Base-by-base conservation (phyloP, 1,140 invertebrate genomes). In the Hyposmocoma kahamanoa region DNA sequence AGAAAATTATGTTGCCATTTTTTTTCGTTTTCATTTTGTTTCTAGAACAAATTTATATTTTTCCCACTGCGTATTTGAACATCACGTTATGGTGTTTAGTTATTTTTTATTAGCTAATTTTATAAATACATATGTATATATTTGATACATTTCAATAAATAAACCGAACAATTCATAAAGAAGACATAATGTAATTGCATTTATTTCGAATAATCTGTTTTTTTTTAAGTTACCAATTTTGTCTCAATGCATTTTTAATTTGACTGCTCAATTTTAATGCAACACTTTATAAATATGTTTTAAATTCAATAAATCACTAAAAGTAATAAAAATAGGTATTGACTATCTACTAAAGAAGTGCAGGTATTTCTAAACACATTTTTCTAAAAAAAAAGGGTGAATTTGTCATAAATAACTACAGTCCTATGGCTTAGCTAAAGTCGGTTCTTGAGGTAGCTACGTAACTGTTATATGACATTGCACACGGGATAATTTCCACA, bases 21-120 rank as follows among this genome's bases (percentile, higher is more conserved):
- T 38, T 30, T 49, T 9, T 36, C 18, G 3, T 15, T 36, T 36
- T 36, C 8, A 15, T 36, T 30, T 42, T 32, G 10, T 20, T 42
- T 50, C 28, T 50, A 50, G 49, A 50, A 50, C 42, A 50, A 44
- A 50, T 50, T 44, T 50, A 36, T 39, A 44, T 50, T 50, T 44
- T 36, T 10, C 2, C 32, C 34, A 22, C 42, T 22, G 38, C 19
- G n/a, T n/a, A n/a, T n/a, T n/a, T n/a, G n/a, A 15, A 50, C 49
- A 44, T 44, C 32, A 50, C 42, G 17, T 1, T 15, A 26, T 15
- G 49, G 39, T 50, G 42, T 50, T 18, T 30, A 44, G 49, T 48
- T 41, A 41, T 50, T 50, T 43, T 50, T 43, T 36, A 49, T 44
- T 38, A 47, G 15, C 15, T 8, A 13, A 36, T 10, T 36, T 3